phyloP scores from a whole-genome alignment of 2,113 vertebrate species.

The Euleptes europaea region DNA sequence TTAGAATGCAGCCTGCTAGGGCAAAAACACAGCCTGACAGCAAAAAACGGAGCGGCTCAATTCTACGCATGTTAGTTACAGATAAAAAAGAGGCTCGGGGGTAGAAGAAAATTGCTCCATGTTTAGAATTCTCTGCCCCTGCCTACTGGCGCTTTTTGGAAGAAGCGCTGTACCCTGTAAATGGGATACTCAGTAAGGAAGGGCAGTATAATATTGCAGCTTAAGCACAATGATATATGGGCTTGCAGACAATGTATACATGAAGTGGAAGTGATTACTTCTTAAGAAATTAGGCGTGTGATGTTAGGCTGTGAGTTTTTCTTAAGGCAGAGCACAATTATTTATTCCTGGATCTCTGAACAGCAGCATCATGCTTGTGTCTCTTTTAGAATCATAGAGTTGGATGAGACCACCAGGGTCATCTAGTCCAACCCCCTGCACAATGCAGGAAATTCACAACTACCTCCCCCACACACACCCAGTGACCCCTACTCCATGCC shows the following conservation, averaged over 20 bases:
- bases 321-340: not conserved
- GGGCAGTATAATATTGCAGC: not conserved
- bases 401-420: too few species aligned
- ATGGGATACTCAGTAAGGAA: not conserved
- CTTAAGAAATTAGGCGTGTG: not conserved
- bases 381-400: too few species aligned
- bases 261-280: not conserved
- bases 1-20: not conserved
- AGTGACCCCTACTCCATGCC: too few species aligned
- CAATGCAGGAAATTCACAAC: too few species aligned
- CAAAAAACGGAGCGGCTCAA: not conserved
- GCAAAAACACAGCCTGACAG: not conserved
- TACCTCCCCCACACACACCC: too few species aligned
- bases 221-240: not conserved
- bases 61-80: not conserved
- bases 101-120: not conserved
- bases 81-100: not conserved
- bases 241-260: not conserved
- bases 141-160: not conserved
- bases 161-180: not conserved
- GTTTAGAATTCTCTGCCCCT: not conserved
- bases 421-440: too few species aligned
- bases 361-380: not conserved
- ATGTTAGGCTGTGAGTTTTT: not conserved
- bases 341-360: not conserved